phyloP scores from a whole-genome alignment of 1,140 invertebrate species.

The Caligus rogercresseyi region DNA sequence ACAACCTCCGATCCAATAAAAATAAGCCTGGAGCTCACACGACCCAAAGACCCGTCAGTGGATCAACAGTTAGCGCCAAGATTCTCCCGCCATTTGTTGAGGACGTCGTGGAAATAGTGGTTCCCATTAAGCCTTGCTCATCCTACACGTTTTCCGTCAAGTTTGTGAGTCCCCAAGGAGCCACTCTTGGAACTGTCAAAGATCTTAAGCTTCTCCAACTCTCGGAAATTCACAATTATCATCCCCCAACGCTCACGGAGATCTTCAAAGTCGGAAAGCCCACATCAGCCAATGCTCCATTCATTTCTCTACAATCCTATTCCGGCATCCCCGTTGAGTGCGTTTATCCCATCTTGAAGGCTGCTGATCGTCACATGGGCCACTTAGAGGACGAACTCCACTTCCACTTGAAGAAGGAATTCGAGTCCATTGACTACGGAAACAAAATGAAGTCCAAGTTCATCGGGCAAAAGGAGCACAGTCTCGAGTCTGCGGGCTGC shows the following conservation, averaged over 20 bases:
- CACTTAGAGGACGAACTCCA: conserved; percentile 8
- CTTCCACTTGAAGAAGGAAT: conserved; percentile 7
- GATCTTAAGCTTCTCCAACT: conserved; percentile 2
- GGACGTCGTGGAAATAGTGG: conserved; percentile 5
- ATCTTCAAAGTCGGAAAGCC: neutral
- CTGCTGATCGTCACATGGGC: conserved; percentile 10
- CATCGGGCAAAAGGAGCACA: neutral
- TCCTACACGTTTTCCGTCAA: conserved; percentile 8
- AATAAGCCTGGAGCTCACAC: neutral
- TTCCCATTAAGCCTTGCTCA: conserved; percentile 5
- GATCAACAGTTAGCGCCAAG: neutral
- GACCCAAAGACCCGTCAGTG: neutral
- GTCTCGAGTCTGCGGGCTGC: neutral
- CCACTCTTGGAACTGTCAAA: neutral
- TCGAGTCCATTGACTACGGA: neutral
- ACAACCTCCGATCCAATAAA: conserved; percentile 1
- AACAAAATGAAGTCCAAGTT: neutral
- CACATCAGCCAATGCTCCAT: neutral
- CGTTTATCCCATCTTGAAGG: neutral
- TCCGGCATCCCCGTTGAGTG: neutral
- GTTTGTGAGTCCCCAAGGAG: neutral
- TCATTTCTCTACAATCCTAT: neutral
- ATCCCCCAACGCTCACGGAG: conserved; percentile 3
- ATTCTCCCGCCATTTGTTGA: conserved; percentile 3
- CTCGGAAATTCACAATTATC: conserved; percentile 1